phyloP scores from a whole-genome alignment of 2,113 vertebrate genomes.

The Mixornis gularis region DNA sequence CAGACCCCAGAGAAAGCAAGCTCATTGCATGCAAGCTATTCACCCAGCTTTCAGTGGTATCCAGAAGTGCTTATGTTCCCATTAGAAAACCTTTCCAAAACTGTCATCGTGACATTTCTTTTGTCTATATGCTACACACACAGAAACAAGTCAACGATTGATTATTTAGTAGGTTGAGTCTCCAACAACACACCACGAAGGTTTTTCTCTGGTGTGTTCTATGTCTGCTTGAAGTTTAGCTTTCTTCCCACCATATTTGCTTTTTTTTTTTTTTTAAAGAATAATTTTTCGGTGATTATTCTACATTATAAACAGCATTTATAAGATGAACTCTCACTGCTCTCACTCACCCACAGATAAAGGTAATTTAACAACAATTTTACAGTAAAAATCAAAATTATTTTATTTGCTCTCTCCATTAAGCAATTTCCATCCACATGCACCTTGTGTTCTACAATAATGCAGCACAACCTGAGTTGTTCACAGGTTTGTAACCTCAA shows the following conservation, averaged over 20 bases:
- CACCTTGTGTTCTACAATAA: background rate
- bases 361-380: background rate
- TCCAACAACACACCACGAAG: background rate
- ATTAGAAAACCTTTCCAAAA: background rate
- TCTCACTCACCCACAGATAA: background rate
- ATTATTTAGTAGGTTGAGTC: background rate
- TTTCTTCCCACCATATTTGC: accelerated
- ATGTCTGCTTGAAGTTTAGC: background rate
- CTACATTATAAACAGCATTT: background rate
- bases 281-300: background rate
- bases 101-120: accelerated
- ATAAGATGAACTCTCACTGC: background rate
- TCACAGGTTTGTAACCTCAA: background rate
- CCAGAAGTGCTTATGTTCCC: no score
- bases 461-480: background rate
- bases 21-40: background rate
- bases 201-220: background rate
- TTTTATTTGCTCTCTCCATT: background rate
- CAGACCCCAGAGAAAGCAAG: background rate
- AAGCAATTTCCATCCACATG: background rate
- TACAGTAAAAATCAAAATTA: background rate
- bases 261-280: background rate
- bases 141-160: background rate
- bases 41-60: background rate
- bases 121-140: background rate